phyloP scores from a whole-genome alignment of 2,113 vertebrate genomes.

The Ardeotis arabs region DNA sequence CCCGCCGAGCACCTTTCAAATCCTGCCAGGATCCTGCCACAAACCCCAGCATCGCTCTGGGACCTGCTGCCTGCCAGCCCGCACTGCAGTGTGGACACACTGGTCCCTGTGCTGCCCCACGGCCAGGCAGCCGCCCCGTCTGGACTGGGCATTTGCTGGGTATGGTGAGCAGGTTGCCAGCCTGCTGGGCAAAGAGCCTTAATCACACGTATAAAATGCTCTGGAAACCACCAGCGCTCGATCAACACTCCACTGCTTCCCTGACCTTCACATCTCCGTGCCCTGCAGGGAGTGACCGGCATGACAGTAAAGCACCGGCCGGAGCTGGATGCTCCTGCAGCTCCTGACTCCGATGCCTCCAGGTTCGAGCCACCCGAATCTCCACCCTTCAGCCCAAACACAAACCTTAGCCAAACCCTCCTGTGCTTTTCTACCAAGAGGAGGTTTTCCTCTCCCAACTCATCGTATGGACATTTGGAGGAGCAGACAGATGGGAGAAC shows the following conservation, averaged over 20 bases:
- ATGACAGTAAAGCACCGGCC: neutral
- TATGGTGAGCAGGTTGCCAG: neutral
- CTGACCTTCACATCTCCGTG: neutral
- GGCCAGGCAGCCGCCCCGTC: neutral
- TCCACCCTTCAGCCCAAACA: neutral
- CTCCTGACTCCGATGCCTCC: neutral
- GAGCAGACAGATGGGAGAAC: neutral
- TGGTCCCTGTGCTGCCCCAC: neutral
- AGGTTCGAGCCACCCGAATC: neutral
- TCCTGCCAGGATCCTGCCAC: neutral
- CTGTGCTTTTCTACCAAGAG: neutral
- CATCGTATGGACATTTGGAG: neutral
- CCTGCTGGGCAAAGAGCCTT: neutral
- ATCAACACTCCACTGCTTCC: neutral
- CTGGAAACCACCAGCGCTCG: neutral
- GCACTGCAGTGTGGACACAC: fast-evolving
- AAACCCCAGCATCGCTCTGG: neutral
- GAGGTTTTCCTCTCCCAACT: neutral
- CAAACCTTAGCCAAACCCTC: neutral
- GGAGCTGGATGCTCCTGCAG: neutral
- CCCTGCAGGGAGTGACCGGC: neutral
- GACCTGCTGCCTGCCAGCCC: neutral
- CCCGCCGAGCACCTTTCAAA: neutral
- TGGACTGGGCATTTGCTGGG: neutral
- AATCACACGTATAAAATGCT: neutral